Conservation (phyloP, 2,113 vertebrate species). For the Microtus ochrogaster region DNA sequence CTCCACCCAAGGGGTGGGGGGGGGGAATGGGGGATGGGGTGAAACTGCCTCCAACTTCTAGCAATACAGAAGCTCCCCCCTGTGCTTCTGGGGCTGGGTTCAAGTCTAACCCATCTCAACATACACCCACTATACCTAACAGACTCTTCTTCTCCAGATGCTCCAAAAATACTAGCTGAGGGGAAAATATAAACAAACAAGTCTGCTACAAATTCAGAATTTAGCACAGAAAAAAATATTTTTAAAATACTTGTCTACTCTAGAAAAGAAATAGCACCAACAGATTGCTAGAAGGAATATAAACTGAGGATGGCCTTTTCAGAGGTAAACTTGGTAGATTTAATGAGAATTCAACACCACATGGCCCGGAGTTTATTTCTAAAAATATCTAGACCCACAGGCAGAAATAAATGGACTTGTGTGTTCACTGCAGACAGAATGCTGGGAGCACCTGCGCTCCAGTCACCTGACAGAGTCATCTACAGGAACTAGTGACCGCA, state of each 20-base stretch:
- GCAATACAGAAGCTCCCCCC: neutral
- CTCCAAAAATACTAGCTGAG: slow-evolving; percentile 26
- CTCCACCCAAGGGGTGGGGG: rapidly evolving
- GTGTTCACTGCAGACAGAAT: neutral
- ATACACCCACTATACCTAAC: neutral
- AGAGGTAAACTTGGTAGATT: slow-evolving; percentile 24
- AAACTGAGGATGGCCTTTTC: slow-evolving; percentile 40
- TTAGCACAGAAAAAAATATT: slow-evolving; percentile 49
- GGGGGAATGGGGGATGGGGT: rapidly evolving
- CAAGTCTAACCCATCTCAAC: slow-evolving; percentile 1
- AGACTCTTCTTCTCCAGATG: slow-evolving; percentile 34
- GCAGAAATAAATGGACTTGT: slow-evolving; percentile 4
- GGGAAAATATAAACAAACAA: slow-evolving; percentile 43
- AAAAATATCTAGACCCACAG: slow-evolving; percentile 15
- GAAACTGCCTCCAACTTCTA: neutral
- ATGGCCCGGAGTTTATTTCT: slow-evolving; percentile 1
- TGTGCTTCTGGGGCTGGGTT: neutral
- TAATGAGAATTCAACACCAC: slow-evolving; percentile 40
- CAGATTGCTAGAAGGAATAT: neutral
- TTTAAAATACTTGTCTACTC: slow-evolving; percentile 24
- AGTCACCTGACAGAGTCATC: neutral
- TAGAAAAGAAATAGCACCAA: neutral
- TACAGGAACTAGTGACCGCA: neutral
- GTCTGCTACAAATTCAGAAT: slow-evolving; percentile 52
- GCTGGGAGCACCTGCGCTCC: neutral